phyloP scores from a whole-genome alignment of 2,888 invertebrate species.

The Aleiodes alternator region DNA sequence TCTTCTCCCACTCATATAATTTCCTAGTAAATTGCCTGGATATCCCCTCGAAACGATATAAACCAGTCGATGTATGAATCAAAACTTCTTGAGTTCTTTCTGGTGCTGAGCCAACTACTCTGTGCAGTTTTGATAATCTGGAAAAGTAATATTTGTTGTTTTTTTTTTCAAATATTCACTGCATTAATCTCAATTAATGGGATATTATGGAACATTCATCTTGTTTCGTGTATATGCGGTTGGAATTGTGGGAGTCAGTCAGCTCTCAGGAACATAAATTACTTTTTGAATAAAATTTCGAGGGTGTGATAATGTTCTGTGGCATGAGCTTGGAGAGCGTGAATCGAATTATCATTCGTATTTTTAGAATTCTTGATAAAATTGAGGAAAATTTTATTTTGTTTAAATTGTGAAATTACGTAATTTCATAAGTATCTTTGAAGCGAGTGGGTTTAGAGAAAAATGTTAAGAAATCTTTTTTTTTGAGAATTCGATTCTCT shows the following conservation, averaged over 20 bases:
- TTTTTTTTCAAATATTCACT: too few species aligned
- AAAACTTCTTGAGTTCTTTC: constrained; percentile 83
- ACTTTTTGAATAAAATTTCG: too few species aligned
- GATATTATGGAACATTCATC: not conserved
- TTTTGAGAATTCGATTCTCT: not conserved
- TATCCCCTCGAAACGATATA: constrained; percentile 90
- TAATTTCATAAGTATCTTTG: too few species aligned
- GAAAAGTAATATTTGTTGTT: not conserved
- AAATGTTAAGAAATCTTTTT: too few species aligned
- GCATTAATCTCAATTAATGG: constrained; percentile 12
- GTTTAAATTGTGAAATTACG: too few species aligned
- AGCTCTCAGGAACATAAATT: too few species aligned
- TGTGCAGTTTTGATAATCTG: constrained; percentile 79
- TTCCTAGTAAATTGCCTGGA: constrained; percentile 93
- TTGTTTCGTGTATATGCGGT: too few species aligned
- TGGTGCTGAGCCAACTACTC: constrained; percentile 78
- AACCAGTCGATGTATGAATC: constrained; percentile 88
- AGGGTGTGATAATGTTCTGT: too few species aligned
- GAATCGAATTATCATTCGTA: not conserved
- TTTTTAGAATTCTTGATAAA: not conserved
- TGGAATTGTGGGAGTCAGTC: too few species aligned
- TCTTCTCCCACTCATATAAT: constrained; percentile 94
- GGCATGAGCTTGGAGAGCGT: too few species aligned
- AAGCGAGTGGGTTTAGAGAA: too few species aligned
- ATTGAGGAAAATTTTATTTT: too few species aligned